phyloP scores from a whole-genome alignment of 2,113 vertebrate species.

The Silurus meridionalis region DNA sequence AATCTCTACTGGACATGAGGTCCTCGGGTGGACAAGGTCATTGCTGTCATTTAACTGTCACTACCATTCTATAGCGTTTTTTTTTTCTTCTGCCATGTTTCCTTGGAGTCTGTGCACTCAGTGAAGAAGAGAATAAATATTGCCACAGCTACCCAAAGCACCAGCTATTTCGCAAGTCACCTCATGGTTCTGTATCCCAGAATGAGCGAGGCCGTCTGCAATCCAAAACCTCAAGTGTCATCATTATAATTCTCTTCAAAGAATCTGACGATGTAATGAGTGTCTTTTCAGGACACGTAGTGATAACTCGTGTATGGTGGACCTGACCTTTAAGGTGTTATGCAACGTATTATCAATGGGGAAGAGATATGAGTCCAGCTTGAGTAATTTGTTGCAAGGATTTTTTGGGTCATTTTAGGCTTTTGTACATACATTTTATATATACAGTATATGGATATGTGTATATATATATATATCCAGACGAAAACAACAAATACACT shows the following conservation, averaged over 20 bases:
- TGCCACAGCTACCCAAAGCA: conserved; percentile 26
- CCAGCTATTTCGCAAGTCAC: conserved; percentile 6
- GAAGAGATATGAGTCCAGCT: background rate
- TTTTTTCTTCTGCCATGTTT: conserved; percentile 14
- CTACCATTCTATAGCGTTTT: conserved; percentile 7
- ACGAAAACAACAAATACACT: background rate
- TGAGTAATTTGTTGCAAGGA: background rate
- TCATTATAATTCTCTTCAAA: conserved; percentile 32
- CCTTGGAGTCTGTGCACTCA: conserved; percentile 18
- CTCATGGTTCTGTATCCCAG: background rate
- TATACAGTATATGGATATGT: too few relatives aligned
- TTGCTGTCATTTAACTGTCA: conserved; percentile 40
- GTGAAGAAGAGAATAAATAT: conserved; percentile 32
- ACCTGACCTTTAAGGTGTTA: conserved; percentile 38
- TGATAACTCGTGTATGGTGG: background rate
- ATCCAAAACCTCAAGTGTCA: background rate
- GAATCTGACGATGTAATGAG: conserved; percentile 27
- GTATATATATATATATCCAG: too few relatives aligned
- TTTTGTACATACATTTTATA: background rate
- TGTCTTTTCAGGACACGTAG: background rate
- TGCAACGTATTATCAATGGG: background rate
- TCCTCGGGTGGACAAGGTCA: conserved; percentile 56
- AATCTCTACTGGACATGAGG: conserved; percentile 38
- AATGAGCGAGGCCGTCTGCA: background rate
- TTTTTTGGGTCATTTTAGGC: background rate